Evolutionary conservation across 2,888 invertebrate species (phyloP).

Genomic region (Didymodactylos carnosus): DNA sequence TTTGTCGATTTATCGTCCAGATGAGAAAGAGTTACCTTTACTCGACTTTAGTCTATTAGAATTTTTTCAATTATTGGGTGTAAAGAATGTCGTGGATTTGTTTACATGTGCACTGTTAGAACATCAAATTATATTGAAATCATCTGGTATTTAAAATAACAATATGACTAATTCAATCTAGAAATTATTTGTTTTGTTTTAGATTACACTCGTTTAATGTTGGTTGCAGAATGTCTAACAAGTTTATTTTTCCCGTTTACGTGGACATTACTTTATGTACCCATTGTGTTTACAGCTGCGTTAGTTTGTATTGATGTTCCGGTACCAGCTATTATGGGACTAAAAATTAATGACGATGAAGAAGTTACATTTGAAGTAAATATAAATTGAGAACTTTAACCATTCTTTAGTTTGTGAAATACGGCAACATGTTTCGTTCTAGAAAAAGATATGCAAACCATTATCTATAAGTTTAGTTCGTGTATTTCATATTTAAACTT

Average conservation of each 20-base stretch:
- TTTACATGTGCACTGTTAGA: constrained; percentile 62
- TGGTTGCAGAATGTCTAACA: constrained; percentile 79
- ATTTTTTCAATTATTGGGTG: constrained; percentile 66
- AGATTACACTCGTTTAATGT: constrained; percentile 39
- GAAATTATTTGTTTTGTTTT: background rate
- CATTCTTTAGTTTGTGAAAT: too few relatives aligned
- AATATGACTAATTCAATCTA: background rate
- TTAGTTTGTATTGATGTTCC: constrained; percentile 88
- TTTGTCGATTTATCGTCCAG: background rate
- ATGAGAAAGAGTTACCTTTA: constrained; percentile 57
- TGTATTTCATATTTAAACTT: too few relatives aligned
- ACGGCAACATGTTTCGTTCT: too few relatives aligned
- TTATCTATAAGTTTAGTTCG: too few relatives aligned
- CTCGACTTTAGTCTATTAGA: constrained; percentile 74
- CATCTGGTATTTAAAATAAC: background rate
- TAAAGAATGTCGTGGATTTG: constrained; percentile 73
- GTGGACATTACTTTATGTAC: constrained; percentile 98
- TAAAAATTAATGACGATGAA: too few relatives aligned
- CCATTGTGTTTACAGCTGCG: constrained; percentile 64
- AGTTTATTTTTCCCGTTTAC: constrained; percentile 74
- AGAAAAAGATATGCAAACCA: too few relatives aligned
- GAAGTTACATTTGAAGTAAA: too few relatives aligned
- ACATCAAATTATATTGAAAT: background rate
- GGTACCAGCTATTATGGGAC: constrained; percentile 94
- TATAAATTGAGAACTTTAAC: too few relatives aligned